Percentiles rank a stretch among this genome's conserved stretches.
Evolutionary conservation across 2,888 invertebrate species (phyloP).

Genomic region (Zootermopsis nevadensis): DNA sequence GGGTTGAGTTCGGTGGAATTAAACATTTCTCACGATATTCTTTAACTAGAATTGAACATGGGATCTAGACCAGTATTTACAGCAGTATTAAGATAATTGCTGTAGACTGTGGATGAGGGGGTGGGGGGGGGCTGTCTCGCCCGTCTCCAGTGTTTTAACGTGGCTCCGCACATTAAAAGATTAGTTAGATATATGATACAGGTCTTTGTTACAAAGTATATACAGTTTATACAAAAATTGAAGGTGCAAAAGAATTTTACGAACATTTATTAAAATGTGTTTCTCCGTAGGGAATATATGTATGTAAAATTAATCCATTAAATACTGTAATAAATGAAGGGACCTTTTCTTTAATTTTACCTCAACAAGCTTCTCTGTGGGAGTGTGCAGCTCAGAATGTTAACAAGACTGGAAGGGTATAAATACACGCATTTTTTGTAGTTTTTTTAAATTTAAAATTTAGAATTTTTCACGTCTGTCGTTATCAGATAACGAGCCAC

Average conservation of each 20-base stretch:
- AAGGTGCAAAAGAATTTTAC: not conserved
- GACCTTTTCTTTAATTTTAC: no score
- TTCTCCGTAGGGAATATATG: no score
- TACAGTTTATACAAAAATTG: constrained; percentile 29
- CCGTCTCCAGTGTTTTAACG: constrained; percentile 38
- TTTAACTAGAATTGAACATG: constrained; percentile 42
- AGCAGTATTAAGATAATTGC: constrained; percentile 47
- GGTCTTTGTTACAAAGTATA: constrained; percentile 23
- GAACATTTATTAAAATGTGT: no score
- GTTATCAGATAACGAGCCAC: no score
- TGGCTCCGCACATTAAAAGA: constrained; percentile 49
- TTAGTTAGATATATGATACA: constrained; percentile 51
- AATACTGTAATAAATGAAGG: no score
- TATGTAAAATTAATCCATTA: no score
- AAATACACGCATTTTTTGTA: no score
- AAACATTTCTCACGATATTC: constrained; percentile 37
- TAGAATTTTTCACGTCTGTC: no score
- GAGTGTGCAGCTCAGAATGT: no score
- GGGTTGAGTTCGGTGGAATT: constrained; percentile 1
- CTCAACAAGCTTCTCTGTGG: no score
- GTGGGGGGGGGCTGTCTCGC: not conserved
- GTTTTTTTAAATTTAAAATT: no score
- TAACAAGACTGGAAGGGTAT: no score
- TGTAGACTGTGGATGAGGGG: not conserved
- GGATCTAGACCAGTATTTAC: constrained; percentile 40